A percentile compares a stretch with the other conserved stretches of the same genome.
Evolutionary conservation across 2,888 invertebrate genomes (phyloP).

Genomic region (Drosophila prostipennis): DNA sequence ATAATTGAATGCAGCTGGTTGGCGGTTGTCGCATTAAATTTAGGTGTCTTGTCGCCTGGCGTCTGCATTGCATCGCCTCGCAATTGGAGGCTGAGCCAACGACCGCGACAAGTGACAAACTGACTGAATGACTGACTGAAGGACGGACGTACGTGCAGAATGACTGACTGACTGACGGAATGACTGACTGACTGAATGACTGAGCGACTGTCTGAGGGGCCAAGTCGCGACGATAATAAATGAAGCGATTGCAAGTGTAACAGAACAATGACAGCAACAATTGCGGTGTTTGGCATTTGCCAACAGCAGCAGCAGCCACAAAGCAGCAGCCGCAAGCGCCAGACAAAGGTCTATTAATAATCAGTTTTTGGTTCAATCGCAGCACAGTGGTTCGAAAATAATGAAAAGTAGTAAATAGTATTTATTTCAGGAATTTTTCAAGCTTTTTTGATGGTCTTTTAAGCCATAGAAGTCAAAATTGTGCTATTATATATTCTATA

Average conservation of each 20-base stretch:
- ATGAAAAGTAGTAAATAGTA: neutral
- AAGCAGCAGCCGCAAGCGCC: slow-evolving; percentile 45
- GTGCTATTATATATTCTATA: no score
- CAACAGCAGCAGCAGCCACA: slow-evolving; percentile 63
- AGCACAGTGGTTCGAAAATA: slow-evolving; percentile 22
- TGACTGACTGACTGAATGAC: slow-evolving; percentile 16
- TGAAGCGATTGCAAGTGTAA: slow-evolving; percentile 81
- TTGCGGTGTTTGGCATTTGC: slow-evolving; percentile 80
- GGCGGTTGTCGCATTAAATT: slow-evolving; percentile 81
- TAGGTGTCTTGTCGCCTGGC: slow-evolving; percentile 71
- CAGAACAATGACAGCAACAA: slow-evolving; percentile 80
- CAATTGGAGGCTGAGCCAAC: slow-evolving; percentile 72
- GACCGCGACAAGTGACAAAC: slow-evolving; percentile 74
- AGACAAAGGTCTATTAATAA: slow-evolving; percentile 79
- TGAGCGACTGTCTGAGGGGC: slow-evolving; percentile 23
- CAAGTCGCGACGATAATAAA: slow-evolving; percentile 75
- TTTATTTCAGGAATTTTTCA: no score
- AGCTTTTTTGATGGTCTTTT: no score
- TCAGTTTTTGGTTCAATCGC: slow-evolving; percentile 63
- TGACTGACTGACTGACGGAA: slow-evolving; percentile 6
- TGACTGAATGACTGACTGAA: slow-evolving; percentile 12
- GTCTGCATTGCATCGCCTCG: slow-evolving; percentile 34
- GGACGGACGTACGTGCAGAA: slow-evolving; percentile 8
- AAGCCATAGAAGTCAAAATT: no score
- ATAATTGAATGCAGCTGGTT: slow-evolving; percentile 83